These are phyloP conservation scores for Leucoma salicis DNA, from an alignment of 2,888 invertebrate genomes.

Conservation along the genomic window DNA sequence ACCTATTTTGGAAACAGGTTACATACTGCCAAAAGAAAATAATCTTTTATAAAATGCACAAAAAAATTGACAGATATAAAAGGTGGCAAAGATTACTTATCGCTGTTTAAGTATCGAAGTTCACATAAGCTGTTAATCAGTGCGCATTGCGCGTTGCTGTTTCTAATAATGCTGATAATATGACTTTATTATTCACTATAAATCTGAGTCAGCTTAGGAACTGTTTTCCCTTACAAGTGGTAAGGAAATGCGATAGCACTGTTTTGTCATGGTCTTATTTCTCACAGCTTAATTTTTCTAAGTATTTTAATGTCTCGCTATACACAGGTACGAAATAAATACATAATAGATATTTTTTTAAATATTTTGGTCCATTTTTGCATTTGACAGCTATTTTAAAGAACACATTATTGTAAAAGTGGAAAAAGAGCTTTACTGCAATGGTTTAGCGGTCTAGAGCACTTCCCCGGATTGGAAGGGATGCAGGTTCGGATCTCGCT, in stretches of 20 bases:
- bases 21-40: too few species aligned
- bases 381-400: too few species aligned
- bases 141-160: not conserved
- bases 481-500: too few species aligned
- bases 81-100: slow-evolving; percentile 3
- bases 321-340: too few species aligned
- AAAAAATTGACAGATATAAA: not conserved
- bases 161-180: not conserved
- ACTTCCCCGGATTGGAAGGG: too few species aligned
- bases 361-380: too few species aligned
- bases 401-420: too few species aligned
- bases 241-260: not conserved
- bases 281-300: not conserved
- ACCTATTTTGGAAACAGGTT: too few species aligned
- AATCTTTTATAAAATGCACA: too few species aligned
- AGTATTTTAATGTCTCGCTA: not conserved
- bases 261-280: not conserved
- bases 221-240: not conserved
- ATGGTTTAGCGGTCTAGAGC: too few species aligned
- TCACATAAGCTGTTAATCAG: not conserved
- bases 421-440: too few species aligned
- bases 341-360: too few species aligned
- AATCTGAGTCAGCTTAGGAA: not conserved
- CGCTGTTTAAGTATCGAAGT: slow-evolving; percentile 1
- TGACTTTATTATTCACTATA: not conserved